phyloP scores from a whole-genome alignment of 2,797 vertebrate species.

The Melanogrammus aeglefinus region DNA sequence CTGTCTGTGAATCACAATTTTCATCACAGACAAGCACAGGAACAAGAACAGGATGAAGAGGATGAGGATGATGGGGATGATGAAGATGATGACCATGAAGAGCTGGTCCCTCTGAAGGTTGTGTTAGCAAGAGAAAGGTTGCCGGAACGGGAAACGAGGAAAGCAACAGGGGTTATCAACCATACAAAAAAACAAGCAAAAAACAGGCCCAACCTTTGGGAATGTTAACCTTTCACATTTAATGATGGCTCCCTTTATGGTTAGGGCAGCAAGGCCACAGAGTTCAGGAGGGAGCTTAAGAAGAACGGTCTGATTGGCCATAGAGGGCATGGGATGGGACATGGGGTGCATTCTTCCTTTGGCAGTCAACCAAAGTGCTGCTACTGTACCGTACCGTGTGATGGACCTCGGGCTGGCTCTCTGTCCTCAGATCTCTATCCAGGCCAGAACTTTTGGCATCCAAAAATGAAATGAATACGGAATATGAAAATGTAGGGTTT shows the following conservation, averaged over 20 bases:
- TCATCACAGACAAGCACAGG: not conserved
- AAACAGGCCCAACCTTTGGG: not conserved
- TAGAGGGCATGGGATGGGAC: not conserved
- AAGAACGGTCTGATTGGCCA: not conserved
- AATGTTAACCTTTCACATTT: not conserved
- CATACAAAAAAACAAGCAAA: not conserved
- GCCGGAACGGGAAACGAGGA: not conserved
- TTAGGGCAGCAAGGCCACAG: not conserved
- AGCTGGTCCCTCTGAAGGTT: not conserved
- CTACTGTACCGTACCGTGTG: constrained; percentile 9
- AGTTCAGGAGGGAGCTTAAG: not conserved
- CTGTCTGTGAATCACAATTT: not conserved
- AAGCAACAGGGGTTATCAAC: not conserved
- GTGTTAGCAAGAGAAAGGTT: not conserved
- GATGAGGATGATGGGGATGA: constrained; percentile 1
- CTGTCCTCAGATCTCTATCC: constrained; percentile 29
- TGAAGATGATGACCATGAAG: not conserved
- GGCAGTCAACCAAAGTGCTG: constrained; percentile 32
- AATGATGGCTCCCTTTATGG: not conserved
- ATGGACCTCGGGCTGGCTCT: constrained; percentile 17
- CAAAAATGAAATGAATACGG: not conserved
- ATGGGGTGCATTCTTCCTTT: constrained; percentile 32
- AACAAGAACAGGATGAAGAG: not conserved
- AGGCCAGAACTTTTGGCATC: not conserved
- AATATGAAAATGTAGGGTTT: not conserved